phyloP scores from a whole-genome alignment of 2,113 vertebrate species.

The Anolis carolinensis region DNA sequence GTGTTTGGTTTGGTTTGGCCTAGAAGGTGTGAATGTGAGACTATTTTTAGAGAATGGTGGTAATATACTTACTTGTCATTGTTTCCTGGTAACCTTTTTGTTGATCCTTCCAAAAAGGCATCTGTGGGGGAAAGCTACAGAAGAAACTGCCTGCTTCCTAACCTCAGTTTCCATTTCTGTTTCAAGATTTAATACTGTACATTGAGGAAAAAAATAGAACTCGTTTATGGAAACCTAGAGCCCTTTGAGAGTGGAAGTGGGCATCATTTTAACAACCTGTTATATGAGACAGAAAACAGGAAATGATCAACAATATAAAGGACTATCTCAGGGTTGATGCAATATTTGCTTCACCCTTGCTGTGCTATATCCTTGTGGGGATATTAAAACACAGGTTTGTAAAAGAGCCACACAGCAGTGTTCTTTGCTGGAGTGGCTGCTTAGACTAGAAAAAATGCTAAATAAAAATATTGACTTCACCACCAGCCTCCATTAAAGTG shows the following conservation, averaged over 20 bases:
- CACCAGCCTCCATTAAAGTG: background rate
- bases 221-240: background rate
- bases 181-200: background rate
- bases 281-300: background rate
- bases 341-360: background rate
- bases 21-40: background rate
- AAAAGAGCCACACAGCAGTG: background rate
- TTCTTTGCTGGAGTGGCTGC: background rate
- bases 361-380: background rate
- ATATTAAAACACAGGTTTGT: background rate
- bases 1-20: background rate
- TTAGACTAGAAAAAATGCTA: background rate
- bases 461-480: background rate
- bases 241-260: background rate
- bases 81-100: slow-evolving; percentile 14
- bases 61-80: background rate
- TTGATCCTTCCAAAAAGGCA: background rate
- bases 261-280: background rate
- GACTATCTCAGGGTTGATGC: background rate
- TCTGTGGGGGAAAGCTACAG: background rate
- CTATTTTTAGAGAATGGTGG: background rate
- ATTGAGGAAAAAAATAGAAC: no score
- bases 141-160: background rate
- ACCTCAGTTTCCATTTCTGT: slow-evolving; percentile 7
- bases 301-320: background rate